Conservation (phyloP, 2,113 vertebrate species). For the Thinocorus orbignyianus region DNA sequence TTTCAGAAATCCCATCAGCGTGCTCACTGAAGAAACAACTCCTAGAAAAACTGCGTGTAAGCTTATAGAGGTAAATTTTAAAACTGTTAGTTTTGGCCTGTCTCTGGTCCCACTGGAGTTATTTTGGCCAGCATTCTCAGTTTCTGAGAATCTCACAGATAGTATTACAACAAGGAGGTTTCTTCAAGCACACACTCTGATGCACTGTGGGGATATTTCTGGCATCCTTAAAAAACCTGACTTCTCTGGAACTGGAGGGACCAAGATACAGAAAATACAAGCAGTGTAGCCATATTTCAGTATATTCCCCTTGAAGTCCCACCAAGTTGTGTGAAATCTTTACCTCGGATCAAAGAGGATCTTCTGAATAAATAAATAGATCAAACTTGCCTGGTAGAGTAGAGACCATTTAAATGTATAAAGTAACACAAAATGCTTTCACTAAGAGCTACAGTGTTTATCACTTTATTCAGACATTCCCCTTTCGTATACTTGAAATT, state of each 20-base stretch:
- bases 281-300: neutral
- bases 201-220: neutral
- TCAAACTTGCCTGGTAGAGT: neutral
- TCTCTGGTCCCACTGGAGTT: neutral
- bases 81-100: neutral
- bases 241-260: neutral
- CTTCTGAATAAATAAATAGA: neutral
- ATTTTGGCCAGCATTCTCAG: neutral
- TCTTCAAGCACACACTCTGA: constrained; percentile 15
- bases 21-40: neutral
- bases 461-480: neutral
- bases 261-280: neutral
- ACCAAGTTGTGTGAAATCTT: neutral
- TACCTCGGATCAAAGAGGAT: neutral
- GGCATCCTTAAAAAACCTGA: neutral
- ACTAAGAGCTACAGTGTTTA: neutral
- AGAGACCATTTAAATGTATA: neutral
- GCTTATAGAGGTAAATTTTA: neutral
- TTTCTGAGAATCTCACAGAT: constrained; percentile 41
- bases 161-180: neutral
- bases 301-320: neutral
- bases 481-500: neutral
- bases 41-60: neutral
- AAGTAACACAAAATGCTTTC: neutral
- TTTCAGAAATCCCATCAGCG: constrained; percentile 24